These are phyloP conservation scores for Myotis davidii DNA, from an alignment of 2,113 vertebrate genomes.

Conservation along the genomic window DNA sequence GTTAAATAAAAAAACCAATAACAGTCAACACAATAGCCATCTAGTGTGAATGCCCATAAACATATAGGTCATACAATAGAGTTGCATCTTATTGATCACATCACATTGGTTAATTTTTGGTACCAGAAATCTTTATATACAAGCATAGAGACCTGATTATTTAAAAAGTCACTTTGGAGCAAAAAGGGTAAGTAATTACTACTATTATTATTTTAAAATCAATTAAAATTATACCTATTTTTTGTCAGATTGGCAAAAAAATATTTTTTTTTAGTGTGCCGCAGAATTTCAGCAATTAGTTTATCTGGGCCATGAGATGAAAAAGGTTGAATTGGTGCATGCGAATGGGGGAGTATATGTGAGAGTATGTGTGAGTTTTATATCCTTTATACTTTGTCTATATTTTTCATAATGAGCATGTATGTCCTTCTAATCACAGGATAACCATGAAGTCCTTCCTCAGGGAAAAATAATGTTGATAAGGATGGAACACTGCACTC, in stretches of 20 bases:
- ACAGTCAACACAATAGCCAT: neutral
- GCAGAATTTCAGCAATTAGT: neutral
- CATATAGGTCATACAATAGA: neutral
- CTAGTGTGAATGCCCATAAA: neutral
- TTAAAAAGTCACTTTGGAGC: neutral
- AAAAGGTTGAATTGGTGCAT: neutral
- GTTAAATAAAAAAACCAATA: neutral
- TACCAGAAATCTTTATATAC: neutral
- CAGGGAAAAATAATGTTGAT: neutral
- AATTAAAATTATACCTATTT: neutral
- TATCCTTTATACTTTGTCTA: neutral
- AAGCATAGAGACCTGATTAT: neutral
- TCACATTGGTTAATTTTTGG: neutral
- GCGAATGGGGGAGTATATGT: neutral
- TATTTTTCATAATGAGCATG: neutral
- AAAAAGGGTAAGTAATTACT: neutral
- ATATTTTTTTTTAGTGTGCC: neutral
- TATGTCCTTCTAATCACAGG: neutral
- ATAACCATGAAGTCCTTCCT: neutral
- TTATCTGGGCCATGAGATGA: neutral
- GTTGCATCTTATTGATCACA: neutral
- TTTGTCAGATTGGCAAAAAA: neutral
- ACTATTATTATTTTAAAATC: neutral
- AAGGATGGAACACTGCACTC: neutral
- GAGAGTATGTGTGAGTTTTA: neutral